phyloP scores from a whole-genome alignment of 2,888 invertebrate genomes.

The Myathropa florea region DNA sequence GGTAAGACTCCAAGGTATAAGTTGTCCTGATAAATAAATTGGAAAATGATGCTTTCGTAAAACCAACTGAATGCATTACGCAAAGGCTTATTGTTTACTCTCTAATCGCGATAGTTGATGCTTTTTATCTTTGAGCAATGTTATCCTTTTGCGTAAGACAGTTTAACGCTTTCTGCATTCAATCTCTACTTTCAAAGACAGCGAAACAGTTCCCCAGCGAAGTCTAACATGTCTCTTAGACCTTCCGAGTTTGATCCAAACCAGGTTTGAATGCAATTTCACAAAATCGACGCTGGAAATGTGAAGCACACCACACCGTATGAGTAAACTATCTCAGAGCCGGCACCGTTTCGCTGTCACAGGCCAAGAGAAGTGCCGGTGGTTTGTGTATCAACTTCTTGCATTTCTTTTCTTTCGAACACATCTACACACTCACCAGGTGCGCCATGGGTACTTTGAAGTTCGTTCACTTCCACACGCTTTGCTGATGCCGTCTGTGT shows the following conservation, averaged over 20 bases:
- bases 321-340: slow-evolving; percentile 19
- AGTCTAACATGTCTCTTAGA: not conserved
- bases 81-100: not conserved
- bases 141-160: not conserved
- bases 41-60: not conserved
- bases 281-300: slow-evolving; percentile 27
- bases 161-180: slow-evolving; percentile 9
- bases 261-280: slow-evolving; percentile 51
- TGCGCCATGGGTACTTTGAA: slow-evolving; percentile 66
- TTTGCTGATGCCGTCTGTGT: slow-evolving; percentile 36
- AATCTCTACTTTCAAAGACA: not conserved
- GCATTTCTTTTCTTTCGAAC: slow-evolving; percentile 43
- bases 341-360: slow-evolving; percentile 24
- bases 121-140: not conserved
- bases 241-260: slow-evolving; percentile 56
- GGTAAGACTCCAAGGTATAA: not conserved
- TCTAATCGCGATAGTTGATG: not conserved
- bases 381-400: slow-evolving; percentile 45
- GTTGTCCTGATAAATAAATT: not conserved
- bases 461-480: slow-evolving; percentile 65
- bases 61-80: not conserved
- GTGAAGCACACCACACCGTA: slow-evolving; percentile 11
- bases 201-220: not conserved
- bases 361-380: slow-evolving; percentile 21
- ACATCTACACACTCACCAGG: slow-evolving; percentile 45